phyloP scores from a whole-genome alignment of 2,113 vertebrate species.

The Alces alces region DNA sequence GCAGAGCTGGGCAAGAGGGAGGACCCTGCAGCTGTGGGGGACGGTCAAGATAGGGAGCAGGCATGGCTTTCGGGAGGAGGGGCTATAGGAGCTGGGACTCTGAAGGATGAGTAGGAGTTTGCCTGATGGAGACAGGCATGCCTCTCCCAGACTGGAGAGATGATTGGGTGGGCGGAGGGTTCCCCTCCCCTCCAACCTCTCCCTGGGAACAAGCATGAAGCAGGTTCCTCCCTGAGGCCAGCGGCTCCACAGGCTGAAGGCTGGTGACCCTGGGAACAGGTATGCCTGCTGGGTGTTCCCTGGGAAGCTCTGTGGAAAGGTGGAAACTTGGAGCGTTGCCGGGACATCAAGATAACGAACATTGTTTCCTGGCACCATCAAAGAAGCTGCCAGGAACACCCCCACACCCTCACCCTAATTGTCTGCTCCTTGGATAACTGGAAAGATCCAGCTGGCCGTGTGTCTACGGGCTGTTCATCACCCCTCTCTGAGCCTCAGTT shows the following conservation, averaged over 20 bases:
- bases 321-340: not conserved
- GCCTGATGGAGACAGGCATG: not conserved
- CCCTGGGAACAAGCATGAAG: not conserved
- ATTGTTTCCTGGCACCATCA: not conserved
- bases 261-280: not conserved
- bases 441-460: not conserved
- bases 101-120: constrained; percentile 27
- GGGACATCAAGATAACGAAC: not conserved
- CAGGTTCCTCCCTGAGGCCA: not conserved
- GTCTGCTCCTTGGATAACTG: not conserved
- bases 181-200: not conserved
- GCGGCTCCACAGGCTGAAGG: not conserved
- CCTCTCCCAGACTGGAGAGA: not conserved
- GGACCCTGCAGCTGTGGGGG: not conserved
- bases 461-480: not conserved
- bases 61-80: not conserved
- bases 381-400: constrained; percentile 18
- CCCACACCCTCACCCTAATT: not conserved
- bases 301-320: not conserved
- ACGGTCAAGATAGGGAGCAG: not conserved
- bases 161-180: not conserved
- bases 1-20: not conserved
- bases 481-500: not conserved
- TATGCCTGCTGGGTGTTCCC: not conserved
- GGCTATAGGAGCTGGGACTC: not conserved